These are phyloP conservation scores for Gnatocerus cornutus DNA, from an alignment of 2,888 invertebrate genomes.

Conservation along the genomic window DNA sequence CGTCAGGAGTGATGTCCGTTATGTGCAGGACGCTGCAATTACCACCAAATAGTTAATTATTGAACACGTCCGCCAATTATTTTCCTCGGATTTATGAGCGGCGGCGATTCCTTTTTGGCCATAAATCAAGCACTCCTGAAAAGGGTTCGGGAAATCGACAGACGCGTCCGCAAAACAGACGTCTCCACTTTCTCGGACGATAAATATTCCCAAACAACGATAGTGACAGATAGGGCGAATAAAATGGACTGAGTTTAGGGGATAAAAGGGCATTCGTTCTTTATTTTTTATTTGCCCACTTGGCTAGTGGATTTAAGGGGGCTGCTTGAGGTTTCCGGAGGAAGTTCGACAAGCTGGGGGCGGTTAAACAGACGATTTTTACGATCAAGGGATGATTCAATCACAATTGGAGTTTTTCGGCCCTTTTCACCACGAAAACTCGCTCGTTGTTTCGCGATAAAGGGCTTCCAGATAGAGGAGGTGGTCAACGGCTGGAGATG, in stretches of 20 bases:
- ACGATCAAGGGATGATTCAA: too few species aligned
- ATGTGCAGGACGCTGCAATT: constrained; percentile 49
- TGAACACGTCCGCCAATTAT: constrained; percentile 43
- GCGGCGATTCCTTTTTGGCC: too few species aligned
- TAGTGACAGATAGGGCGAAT: constrained; percentile 66
- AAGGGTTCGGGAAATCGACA: constrained; percentile 52
- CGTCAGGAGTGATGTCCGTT: constrained; percentile 43
- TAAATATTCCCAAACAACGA: constrained; percentile 65
- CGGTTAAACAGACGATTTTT: constrained; percentile 6
- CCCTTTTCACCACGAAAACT: too few species aligned
- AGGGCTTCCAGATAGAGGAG: constrained; percentile 21
- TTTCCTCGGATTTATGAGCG: constrained; percentile 33
- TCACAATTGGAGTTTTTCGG: too few species aligned
- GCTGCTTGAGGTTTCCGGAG: constrained; percentile 58
- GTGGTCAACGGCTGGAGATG: constrained; percentile 55
- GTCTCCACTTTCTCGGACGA: constrained; percentile 56
- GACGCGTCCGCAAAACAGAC: constrained; percentile 53
- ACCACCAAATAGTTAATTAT: constrained; percentile 49
- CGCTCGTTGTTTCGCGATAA: constrained; percentile 15
- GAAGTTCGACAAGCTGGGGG: constrained; percentile 37
- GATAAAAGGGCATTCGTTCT: constrained; percentile 61
- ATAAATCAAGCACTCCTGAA: constrained; percentile 2
- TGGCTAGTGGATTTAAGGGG: constrained; percentile 65
- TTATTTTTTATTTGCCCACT: constrained; percentile 63
- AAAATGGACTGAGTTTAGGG: constrained; percentile 65